Percentiles rank a stretch among this genome's conserved stretches.
phyloP scores from a whole-genome alignment of 2,888 invertebrate genomes.

The Latheticus oryzae region DNA sequence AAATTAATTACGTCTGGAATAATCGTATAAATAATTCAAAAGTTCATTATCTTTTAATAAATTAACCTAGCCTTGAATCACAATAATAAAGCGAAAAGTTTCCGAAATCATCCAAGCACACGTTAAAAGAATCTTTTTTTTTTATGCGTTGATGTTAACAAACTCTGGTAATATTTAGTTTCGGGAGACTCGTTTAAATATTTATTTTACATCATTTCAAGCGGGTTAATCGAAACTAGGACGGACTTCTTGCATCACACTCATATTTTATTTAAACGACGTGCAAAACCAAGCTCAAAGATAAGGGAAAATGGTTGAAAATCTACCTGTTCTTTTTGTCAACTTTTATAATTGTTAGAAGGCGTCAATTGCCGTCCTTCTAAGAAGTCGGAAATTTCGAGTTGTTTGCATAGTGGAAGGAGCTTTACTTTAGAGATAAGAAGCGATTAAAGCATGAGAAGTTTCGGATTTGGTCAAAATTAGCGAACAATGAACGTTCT shows the following conservation, averaged over 20 bases:
- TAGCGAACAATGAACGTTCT: too few species aligned
- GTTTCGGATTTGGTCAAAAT: too few species aligned
- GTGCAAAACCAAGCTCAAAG: slow-evolving; percentile 15
- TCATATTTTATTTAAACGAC: slow-evolving; percentile 29
- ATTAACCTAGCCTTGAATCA: slow-evolving; percentile 36
- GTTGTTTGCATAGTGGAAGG: slow-evolving; percentile 9
- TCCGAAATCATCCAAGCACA: slow-evolving; percentile 8
- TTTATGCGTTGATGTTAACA: slow-evolving; percentile 34
- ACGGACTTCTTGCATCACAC: slow-evolving; percentile 29
- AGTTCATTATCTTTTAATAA: slow-evolving; percentile 39
- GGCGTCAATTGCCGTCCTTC: slow-evolving; percentile 21
- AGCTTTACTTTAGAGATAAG: slow-evolving; percentile 1
- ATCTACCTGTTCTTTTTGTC: slow-evolving; percentile 13
- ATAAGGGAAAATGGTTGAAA: slow-evolving; percentile 5
- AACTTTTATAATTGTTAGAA: slow-evolving; percentile 13
- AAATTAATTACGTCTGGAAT: slow-evolving; percentile 34
- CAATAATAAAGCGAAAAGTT: slow-evolving; percentile 3
- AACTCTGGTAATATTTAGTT: slow-evolving; percentile 39
- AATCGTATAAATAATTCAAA: slow-evolving; percentile 41
- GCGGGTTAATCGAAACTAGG: slow-evolving; percentile 40
- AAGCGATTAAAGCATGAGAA: too few species aligned
- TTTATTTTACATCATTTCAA: slow-evolving; percentile 40
- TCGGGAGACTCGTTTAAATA: slow-evolving; percentile 41
- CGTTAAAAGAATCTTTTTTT: too few species aligned
- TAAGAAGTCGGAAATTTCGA: slow-evolving; percentile 10